Base-by-base conservation (phyloP, 2,797 vertebrate species). In the Labeo calbasu region DNA sequence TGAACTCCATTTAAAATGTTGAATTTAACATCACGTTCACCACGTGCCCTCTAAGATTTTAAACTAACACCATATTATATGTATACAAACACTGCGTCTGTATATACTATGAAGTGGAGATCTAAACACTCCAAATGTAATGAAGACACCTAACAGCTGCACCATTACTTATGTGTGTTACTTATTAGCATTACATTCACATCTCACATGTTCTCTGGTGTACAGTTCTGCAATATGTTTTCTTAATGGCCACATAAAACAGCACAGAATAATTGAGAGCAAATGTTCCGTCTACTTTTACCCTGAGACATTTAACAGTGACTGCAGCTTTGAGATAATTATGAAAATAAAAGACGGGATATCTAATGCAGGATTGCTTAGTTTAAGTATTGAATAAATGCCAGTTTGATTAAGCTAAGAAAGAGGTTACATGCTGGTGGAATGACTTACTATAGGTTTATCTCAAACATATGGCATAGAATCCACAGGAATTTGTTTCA, bases 401-500 rank as follows among this genome's bases (percentile, higher is more conserved):
- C 36, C 59, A 17, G 86, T 77, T 72, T 63, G 65, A 87, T 86
- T 81, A 86, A 65, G 82, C 53, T 55, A 21, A 59, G 51, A 77
- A 55, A 65, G n/a, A 75, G 36, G 8, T 15, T 69, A 28, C 72
- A 70, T 11, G 15, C 68, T 53, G 63, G 28, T n/a, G 10, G 48
- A 75, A 36, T n/a, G 15, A 57, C 21, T 68, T 7, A 36, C 14
- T 70, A 65, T 84, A 65, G 59, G 55, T 51, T 82, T 43, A 73
- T 79, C 23, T 84, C 69, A 68, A 81, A 85, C 55, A 66, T 63
- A 81, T 66, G 55, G 55, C 51, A 73, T 17, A 19, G 25, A 80
- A 76, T 79, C 48, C 69, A 87, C 77, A 82, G 11, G 82, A 83
- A 83, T 83, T 77, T 75, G 43, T 53, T 82, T 83, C 28, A 83